Evolutionary conservation across 2,797 vertebrate genomes (phyloP).

Genomic region (Anomalospiza imberbis): DNA sequence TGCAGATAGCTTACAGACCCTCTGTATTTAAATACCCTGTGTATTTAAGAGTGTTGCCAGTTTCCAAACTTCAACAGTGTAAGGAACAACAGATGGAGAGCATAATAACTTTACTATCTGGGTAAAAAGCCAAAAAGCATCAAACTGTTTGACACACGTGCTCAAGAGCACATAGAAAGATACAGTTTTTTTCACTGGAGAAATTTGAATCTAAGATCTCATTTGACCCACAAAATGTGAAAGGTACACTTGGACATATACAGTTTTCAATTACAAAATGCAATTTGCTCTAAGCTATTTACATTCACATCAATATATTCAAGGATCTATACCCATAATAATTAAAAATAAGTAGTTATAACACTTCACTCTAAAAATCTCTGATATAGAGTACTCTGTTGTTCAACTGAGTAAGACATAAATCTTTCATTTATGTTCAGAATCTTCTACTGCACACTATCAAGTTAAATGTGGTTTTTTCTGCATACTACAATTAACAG

Average conservation of each 20-base stretch:
- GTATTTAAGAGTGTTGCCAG: conserved; percentile 11
- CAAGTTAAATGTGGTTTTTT: background rate
- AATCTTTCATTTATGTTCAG: background rate
- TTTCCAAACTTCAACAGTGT: conserved; percentile 20
- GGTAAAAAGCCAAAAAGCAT: conserved; percentile 40
- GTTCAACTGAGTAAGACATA: background rate
- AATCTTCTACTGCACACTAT: background rate
- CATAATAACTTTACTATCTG: conserved; percentile 13
- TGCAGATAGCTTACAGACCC: background rate
- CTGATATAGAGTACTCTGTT: background rate
- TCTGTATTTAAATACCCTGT: conserved; percentile 6
- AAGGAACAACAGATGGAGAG: conserved; percentile 54
- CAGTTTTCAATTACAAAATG: background rate
- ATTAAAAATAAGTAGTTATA: background rate
- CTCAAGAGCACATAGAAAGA: background rate
- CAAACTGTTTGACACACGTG: background rate
- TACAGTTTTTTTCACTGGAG: background rate
- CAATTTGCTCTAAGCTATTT: background rate
- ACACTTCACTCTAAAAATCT: background rate
- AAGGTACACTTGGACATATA: fast-evolving
- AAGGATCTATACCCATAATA: background rate
- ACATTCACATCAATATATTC: background rate
- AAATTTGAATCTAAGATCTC: background rate
- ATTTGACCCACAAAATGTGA: background rate
- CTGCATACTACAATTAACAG: background rate